Evolutionary conservation across 2,888 invertebrate genomes (phyloP).

Genomic region (Bembecia ichneumoniformis): DNA sequence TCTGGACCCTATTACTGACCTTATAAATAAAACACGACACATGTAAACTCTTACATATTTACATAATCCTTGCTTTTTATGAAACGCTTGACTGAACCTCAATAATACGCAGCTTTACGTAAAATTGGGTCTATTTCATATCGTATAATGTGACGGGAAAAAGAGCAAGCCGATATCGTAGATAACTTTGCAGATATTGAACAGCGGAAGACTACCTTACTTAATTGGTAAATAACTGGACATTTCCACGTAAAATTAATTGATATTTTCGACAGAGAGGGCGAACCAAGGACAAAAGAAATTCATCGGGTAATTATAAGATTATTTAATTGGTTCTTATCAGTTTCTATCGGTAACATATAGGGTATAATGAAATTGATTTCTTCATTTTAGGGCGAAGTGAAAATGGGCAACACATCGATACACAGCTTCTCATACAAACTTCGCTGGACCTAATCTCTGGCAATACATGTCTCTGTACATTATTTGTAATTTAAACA

Average conservation of each 20-base stretch:
- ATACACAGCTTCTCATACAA: too few relatives aligned
- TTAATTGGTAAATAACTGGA: slow-evolving; percentile 8
- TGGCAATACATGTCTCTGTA: too few relatives aligned
- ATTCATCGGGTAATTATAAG: slow-evolving; percentile 10
- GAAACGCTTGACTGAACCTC: slow-evolving; percentile 3
- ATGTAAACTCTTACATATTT: slow-evolving; percentile 11
- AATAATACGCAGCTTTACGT: not conserved
- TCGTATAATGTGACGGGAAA: not conserved
- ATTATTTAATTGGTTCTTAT: too few relatives aligned
- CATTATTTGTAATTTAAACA: too few relatives aligned
- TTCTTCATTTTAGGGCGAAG: too few relatives aligned
- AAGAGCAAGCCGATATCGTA: too few relatives aligned
- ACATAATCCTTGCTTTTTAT: slow-evolving; percentile 8
- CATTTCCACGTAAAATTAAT: slow-evolving; percentile 18
- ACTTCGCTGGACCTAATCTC: too few relatives aligned
- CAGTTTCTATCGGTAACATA: too few relatives aligned
- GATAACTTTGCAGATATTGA: too few relatives aligned
- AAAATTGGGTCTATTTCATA: too few relatives aligned
- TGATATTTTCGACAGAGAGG: slow-evolving; percentile 11
- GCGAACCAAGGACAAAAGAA: slow-evolving; percentile 12
- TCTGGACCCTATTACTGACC: slow-evolving; percentile 10
- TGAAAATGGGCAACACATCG: too few relatives aligned
- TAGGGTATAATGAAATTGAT: too few relatives aligned
- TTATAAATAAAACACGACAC: slow-evolving; percentile 17
- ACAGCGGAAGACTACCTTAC: not conserved